Conservation (phyloP, 2,888 invertebrate genomes). For the Julus scandinavius region DNA sequence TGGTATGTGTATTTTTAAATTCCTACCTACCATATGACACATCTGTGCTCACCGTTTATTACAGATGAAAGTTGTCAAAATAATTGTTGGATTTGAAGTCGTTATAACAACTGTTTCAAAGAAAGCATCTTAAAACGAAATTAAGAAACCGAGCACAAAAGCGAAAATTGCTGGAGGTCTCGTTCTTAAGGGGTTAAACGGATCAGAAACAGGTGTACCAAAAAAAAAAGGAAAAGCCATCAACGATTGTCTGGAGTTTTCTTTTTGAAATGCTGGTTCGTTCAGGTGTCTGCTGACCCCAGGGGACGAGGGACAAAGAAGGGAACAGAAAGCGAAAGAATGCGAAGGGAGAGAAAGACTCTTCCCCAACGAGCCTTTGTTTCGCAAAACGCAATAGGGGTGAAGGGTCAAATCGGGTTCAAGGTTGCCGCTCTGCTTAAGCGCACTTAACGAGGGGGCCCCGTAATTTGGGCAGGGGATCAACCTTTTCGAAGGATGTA, state of each 20-base stretch:
- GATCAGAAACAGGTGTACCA: background rate
- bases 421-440: background rate
- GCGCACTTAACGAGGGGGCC: background rate
- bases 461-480: background rate
- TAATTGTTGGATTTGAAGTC: too few relatives aligned
- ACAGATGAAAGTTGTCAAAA: too few relatives aligned
- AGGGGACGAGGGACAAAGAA: constrained; percentile 15
- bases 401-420: background rate
- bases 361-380: background rate
- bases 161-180: background rate
- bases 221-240: background rate
- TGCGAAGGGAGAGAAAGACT: background rate
- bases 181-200: background rate
- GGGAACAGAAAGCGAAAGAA: background rate
- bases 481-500: background rate
- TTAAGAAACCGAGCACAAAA: too few relatives aligned
- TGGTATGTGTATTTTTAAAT: too few relatives aligned
- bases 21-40: too few relatives aligned
- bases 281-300: constrained; percentile 39
- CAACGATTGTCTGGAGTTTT: background rate
- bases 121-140: too few relatives aligned
- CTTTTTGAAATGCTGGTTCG: constrained; percentile 7
- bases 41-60: too few relatives aligned
- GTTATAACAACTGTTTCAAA: too few relatives aligned
- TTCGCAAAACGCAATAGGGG: background rate